Evolutionary conservation across 2,113 vertebrate species (phyloP), one percentile per base, ranked within the genome.

Genomic region (Hippocampus guttulatus): DNA sequence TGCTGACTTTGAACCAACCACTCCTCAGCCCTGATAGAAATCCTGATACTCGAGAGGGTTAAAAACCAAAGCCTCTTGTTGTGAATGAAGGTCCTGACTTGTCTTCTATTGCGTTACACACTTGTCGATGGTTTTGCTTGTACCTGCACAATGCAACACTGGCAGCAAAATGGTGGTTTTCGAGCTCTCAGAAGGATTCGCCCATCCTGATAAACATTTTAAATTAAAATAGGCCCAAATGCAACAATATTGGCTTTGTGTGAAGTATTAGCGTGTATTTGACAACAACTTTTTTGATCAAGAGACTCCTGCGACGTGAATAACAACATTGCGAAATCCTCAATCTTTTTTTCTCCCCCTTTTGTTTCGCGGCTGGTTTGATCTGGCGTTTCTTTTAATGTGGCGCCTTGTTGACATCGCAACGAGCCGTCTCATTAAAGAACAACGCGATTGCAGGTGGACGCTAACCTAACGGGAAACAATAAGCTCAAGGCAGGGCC

Each of bases 361-460:
- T 77, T 64, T 57, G 12, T 68, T 78, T 18, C 6, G 47, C 47
- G 76, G 21, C 60, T 64, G 57, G 15, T 52, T 78, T 58, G 60
- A 41, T 72, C 62, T 33, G 54, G 30, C 45, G 45, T 11, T 71
- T 54, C 25, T 58, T 85, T 77, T 79, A 18, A 76, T 73, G 60
- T 68, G 10, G 6, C 21, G 67, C 25, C 68, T 52, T 67, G 67
- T 20, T 25, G 38, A 83, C 73, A 66, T 43, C 64, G 49, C 58
- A 7, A 69, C 68, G 58, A 84, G 72, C 67, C 20, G 55, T 20
- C 12, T 63, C 38, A 41, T 16, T 61, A 16, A 71, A 15, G 40
- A 9, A 3, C 54, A 1, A 33, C 51, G 62, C 51, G 18, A 75
- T 57, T 12, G 64, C 2, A 67, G 41, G 38, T 60, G 23, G 54